phyloP scores from a whole-genome alignment of 2,797 vertebrate genomes.

The Dryobates pubescens region DNA sequence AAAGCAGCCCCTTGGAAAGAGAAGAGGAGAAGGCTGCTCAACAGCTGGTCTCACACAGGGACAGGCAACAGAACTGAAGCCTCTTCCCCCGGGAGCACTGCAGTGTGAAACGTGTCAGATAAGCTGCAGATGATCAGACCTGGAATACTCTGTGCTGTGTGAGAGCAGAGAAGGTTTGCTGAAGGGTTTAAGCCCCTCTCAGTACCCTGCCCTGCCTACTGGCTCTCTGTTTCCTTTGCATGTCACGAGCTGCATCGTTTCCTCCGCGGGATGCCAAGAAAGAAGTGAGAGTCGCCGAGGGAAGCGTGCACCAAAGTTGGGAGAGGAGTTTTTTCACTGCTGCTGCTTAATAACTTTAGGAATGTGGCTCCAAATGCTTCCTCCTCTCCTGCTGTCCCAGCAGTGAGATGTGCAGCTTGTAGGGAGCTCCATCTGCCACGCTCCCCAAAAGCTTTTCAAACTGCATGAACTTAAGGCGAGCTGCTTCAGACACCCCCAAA shows the following conservation, averaged over 20 bases:
- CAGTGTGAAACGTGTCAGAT: background rate
- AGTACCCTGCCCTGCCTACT: background rate
- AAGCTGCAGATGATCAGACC: constrained; percentile 3
- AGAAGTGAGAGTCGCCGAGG: constrained; percentile 36
- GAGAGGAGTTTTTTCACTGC: constrained; percentile 4
- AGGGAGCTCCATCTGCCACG: fast-evolving
- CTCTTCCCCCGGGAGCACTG: background rate
- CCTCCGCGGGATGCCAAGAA: constrained; percentile 44
- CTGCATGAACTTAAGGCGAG: background rate
- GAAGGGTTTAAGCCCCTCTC: constrained; percentile 28
- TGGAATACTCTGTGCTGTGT: constrained; percentile 13
- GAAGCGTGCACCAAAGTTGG: constrained; percentile 10
- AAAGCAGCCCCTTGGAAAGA: background rate
- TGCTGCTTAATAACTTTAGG: constrained; percentile 67
- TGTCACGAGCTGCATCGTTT: constrained; percentile 41
- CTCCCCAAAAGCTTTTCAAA: background rate
- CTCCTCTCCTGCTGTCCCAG: constrained; percentile 15
- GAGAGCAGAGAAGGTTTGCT: constrained; percentile 10
- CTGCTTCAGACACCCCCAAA: background rate
- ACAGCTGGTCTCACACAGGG: background rate
- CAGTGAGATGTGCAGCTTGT: background rate
- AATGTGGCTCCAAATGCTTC: constrained; percentile 33
- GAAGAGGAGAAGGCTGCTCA: background rate
- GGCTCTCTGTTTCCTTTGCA: background rate
- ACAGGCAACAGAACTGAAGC: background rate